These are phyloP conservation scores for Glossophaga mutica DNA, from an alignment of 2,797 vertebrate species.

Conservation along the genomic window DNA sequence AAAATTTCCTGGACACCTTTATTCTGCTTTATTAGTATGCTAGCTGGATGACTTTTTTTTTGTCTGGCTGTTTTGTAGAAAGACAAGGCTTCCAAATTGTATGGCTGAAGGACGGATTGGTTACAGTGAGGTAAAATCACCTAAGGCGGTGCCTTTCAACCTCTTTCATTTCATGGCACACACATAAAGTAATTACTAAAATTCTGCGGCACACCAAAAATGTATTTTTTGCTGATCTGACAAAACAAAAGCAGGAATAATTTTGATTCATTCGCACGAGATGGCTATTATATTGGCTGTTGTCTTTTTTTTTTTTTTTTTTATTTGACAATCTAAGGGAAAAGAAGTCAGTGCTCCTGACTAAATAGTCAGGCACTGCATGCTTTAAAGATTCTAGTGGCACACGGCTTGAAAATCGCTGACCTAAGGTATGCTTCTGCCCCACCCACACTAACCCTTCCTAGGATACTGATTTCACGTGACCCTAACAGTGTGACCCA, in stretches of 20 bases:
- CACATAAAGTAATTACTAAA: not conserved
- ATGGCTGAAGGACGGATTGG: not conserved
- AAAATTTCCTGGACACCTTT: constrained; percentile 61
- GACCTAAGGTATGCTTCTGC: not conserved
- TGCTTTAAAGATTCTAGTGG: not conserved
- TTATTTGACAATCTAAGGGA: not conserved
- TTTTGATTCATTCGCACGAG: not conserved
- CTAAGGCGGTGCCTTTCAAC: not conserved
- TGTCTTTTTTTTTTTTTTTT: not conserved
- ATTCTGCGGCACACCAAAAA: not conserved
- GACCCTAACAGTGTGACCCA: not conserved
- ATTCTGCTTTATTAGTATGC: constrained; percentile 48
- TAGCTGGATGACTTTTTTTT: constrained; percentile 36
- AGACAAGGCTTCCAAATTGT: constrained; percentile 34
- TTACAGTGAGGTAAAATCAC: constrained; percentile 29
- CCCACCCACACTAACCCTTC: not conserved
- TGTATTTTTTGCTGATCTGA: not conserved
- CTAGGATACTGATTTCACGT: not conserved
- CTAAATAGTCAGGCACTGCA: not conserved
- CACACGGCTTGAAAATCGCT: not conserved
- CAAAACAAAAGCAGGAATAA: not conserved
- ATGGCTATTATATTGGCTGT: not conserved
- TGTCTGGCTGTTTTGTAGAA: not conserved
- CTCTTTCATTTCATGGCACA: not conserved
- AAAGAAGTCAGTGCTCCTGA: not conserved